Conservation (phyloP, 2,113 vertebrate species). For the Pipra filicauda region DNA sequence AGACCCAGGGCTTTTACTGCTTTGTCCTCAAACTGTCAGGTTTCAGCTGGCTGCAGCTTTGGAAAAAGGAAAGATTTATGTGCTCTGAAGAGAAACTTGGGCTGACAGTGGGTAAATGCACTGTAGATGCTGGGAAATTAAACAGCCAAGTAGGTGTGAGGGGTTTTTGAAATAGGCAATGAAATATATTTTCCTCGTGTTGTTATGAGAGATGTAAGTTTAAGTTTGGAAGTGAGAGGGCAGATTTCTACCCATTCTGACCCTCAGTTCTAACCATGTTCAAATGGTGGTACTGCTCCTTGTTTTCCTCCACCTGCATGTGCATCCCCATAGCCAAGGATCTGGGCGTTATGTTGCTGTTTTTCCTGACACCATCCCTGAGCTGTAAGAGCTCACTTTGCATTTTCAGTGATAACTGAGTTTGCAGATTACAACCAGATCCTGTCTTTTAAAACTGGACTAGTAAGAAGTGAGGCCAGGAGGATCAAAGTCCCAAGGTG, state of each 20-base stretch:
- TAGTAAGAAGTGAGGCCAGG: background rate
- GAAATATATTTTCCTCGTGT: background rate
- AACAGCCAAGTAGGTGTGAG: background rate
- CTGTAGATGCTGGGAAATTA: background rate
- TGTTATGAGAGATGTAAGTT: background rate
- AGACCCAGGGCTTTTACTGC: background rate
- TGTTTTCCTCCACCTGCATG: background rate
- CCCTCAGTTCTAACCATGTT: fast-evolving
- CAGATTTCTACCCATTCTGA: background rate
- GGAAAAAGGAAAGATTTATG: constrained; percentile 42
- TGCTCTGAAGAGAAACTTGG: background rate
- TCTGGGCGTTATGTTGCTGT: fast-evolving
- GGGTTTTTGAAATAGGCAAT: background rate
- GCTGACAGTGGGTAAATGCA: background rate
- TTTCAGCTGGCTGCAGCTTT: constrained; percentile 45
- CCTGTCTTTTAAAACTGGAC: background rate
- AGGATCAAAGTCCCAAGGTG: background rate
- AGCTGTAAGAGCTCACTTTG: background rate
- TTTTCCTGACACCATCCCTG: background rate
- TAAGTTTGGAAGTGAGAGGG: background rate
- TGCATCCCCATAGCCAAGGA: background rate
- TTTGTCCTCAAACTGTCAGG: constrained; percentile 59
- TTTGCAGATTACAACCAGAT: background rate
- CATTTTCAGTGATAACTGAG: background rate
- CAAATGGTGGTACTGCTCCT: background rate